Base-by-base conservation (phyloP, 2,888 invertebrate species). In the Brenthis daphne region DNA sequence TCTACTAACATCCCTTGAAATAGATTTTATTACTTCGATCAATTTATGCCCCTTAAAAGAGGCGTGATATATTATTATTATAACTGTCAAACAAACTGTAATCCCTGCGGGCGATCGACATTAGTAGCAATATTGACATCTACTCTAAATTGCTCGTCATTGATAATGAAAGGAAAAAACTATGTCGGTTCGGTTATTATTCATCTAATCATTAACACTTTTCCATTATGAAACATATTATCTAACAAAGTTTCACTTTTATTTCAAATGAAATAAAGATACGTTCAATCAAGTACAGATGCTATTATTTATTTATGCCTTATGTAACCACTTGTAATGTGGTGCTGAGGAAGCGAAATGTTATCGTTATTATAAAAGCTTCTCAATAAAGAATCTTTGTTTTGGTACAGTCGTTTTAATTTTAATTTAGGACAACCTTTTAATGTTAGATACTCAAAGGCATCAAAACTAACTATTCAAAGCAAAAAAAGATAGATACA, bases 21-120 rank as follows among this genome's bases (percentile, higher is more conserved):
- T 55, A 71, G 68, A 73, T 71, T 73, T 73, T 67, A 72, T 70
- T 69, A 53, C 63, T 48, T 70, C 63, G 51, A 69, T 58, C 69
- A 66, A 76, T 76, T 73, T 73, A 74, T 73, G 61, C 57, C 72
- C 65, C 65, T 74, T 75, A 76, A 76, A 67, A 57, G 29, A 65
- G 61, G 24, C 51, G 67, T 73, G 68, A 75, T 75, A 64, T 70
- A 75, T 74, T 68, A 63, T 64, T 57, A 63, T 61, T 67, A 33
- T 29, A 58, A 66, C 57, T 71, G 56, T 70, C 67, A 73, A 73
- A 67, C 65, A 69, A 69, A 69, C 57, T 53, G 50, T 60, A 71
- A 71, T 16, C 70, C 68, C 74, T 75, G 74, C 74, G 76, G 75
- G 75, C 66, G 57, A 50, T 57, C 68, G 50, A 58, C 16, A 29